Percentiles rank a stretch among this genome's conserved stretches.
Evolutionary conservation across 2,797 vertebrate species (phyloP).

Genomic region (Paramormyrops hopkinsi): DNA sequence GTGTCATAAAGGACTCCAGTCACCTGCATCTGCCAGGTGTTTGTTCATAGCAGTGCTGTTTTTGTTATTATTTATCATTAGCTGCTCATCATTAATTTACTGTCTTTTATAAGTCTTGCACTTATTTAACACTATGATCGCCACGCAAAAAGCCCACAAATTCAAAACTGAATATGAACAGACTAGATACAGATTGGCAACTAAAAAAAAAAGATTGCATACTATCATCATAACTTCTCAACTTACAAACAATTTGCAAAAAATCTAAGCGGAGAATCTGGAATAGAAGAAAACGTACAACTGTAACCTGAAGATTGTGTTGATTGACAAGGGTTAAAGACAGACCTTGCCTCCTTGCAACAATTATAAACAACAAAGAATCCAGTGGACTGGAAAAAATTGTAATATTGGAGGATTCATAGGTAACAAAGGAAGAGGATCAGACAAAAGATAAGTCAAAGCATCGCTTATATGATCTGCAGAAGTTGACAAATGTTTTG

Average conservation of each 20-base stretch:
- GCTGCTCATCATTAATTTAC: not conserved
- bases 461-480: not conserved
- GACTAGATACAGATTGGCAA: not conserved
- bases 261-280: not conserved
- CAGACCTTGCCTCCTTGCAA: not conserved
- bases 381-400: not conserved
- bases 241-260: not conserved
- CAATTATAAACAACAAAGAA: not conserved
- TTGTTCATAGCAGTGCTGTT: not conserved
- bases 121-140: not conserved
- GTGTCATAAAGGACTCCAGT: not conserved
- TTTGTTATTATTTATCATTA: not conserved
- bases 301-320: not conserved
- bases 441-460: not conserved
- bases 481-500: not conserved
- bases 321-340: not conserved
- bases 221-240: not conserved
- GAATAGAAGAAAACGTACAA: not conserved
- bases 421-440: not conserved
- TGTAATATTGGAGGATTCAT: not conserved
- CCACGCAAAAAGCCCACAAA: not conserved
- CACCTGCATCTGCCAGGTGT: not conserved
- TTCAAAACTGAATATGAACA: not conserved
- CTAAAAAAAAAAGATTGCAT: not conserved
- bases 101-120: not conserved